A percentile compares a stretch with the other conserved stretches of the same genome.
Evolutionary conservation across 2,797 vertebrate species (phyloP).

Genomic region (Dendrocincla fuliginosa): DNA sequence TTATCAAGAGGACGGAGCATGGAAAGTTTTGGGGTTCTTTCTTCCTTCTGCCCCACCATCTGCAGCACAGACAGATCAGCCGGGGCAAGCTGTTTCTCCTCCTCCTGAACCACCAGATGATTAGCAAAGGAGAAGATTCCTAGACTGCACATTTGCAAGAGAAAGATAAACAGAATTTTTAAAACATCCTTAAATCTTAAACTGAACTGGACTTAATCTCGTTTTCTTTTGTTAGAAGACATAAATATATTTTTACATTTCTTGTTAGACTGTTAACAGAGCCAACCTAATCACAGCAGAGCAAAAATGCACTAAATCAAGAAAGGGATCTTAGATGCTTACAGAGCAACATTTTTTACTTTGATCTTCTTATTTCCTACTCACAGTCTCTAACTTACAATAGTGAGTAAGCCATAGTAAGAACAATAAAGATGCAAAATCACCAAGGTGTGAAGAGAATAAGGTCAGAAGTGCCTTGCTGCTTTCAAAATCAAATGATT

Average conservation of each 20-base stretch:
- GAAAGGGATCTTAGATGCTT: background rate
- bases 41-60: background rate
- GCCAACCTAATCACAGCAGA: background rate
- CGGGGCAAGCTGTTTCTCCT: background rate
- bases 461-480: background rate
- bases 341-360: background rate
- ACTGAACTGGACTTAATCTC: background rate
- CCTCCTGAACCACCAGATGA: background rate
- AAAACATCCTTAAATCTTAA: background rate
- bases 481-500: background rate
- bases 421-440: background rate
- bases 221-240: slow-evolving; percentile 6
- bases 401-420: background rate
- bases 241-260: background rate
- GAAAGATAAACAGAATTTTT: slow-evolving; percentile 7
- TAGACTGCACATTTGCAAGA: background rate
- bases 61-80: background rate
- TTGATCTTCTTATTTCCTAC: background rate
- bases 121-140: background rate
- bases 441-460: background rate
- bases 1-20: background rate
- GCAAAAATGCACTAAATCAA: background rate
- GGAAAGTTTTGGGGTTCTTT: background rate
- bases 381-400: background rate
- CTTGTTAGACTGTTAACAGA: background rate